Base-by-base conservation (phyloP, 1,140 invertebrate genomes). In the Antheraea mylitta region DNA sequence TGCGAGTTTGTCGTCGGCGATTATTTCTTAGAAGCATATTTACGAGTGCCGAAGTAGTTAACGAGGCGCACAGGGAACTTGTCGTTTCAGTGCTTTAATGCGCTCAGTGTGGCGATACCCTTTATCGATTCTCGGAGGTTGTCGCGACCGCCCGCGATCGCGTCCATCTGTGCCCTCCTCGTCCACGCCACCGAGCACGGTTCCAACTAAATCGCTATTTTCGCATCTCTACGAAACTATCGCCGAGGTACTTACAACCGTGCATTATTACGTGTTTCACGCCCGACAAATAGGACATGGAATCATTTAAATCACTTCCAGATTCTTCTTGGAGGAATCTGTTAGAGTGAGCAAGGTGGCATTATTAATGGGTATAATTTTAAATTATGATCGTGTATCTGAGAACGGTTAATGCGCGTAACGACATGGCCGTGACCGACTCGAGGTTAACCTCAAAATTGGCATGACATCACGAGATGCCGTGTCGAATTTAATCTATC, bases 401-500 rank as follows among this genome's bases (percentile, higher is more conserved):
- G 71, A 68, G 78, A 79, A 78, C 76, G 79, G 79, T 74, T 84
- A 91, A 89, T 82, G 74, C 84, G 86, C 89, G 87, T 91, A 86
- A 87, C 87, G 86, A 77, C 78, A 70, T 73, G 78, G 64, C 75
- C 70, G 66, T 75, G 77, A 63, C 76, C 71, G 66, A 70, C 69
- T 79, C 74, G 81, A 78, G 76, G 78, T 76, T 77, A 80, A 76
- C 42, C 74, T 80, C 80, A 74, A 82, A 89, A 89, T 91, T 84
- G 87, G 86, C 89, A 81, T 89, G 85, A 88, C 88, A 87, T 84
- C 81, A 86, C 75, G 85, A 89, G 85, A 87, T 85, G 82, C 81
- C 88, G 87, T 88, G 86, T 83, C 89, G 82, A 89, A 91, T 91
- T 87, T 86, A 89, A 91, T 91, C 89, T 91, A 91, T 91, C 89